Conservation (phyloP, 2,888 invertebrate species). For the Eristalis pertinax region DNA sequence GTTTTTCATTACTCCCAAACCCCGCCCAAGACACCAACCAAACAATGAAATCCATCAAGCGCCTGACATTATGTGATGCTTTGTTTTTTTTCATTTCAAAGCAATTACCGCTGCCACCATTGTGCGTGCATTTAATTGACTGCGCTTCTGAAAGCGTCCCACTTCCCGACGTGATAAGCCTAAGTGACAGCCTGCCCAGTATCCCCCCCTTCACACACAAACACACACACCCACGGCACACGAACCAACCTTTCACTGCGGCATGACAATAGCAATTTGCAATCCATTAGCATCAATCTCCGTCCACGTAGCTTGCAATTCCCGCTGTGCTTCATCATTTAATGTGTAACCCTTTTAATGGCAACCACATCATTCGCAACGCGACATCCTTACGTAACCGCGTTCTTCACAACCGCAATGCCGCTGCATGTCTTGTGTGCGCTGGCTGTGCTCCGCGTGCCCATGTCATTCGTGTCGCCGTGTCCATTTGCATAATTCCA, state of each 20-base stretch:
- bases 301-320: conserved; percentile 2
- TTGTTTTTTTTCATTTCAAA: not conserved
- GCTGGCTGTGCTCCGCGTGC: not conserved
- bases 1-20: too few relatives aligned
- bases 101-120: not conserved
- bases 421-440: not conserved
- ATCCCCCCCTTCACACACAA: too few relatives aligned
- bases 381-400: not conserved
- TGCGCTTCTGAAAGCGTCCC: not conserved
- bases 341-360: conserved; percentile 10
- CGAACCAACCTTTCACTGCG: not conserved
- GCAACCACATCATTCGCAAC: not conserved
- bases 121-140: not conserved
- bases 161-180: not conserved
- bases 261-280: conserved; percentile 13
- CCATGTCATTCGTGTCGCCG: not conserved
- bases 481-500: conserved; percentile 25
- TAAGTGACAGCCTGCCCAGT: not conserved
- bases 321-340: not conserved
- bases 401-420: not conserved
- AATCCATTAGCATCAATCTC: conserved; percentile 27
- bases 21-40: too few relatives aligned
- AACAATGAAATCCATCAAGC: too few relatives aligned
- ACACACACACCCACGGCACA: not conserved
- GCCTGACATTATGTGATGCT: too few relatives aligned